These are phyloP conservation scores for Lysandra coridon DNA, from an alignment of 2,888 invertebrate species.

Conservation along the genomic window DNA sequence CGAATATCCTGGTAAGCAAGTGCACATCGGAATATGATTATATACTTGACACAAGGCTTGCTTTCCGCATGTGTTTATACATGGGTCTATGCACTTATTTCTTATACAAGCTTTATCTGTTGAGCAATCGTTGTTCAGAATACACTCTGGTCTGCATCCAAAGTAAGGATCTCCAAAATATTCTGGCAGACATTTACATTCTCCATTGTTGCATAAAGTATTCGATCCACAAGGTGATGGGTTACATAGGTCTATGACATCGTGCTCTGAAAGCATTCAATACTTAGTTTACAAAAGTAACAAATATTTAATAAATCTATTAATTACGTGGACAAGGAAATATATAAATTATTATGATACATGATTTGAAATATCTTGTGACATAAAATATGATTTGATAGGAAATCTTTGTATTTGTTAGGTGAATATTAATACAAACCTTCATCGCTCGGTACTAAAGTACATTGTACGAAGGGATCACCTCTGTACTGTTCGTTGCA, in stretches of 20 bases:
- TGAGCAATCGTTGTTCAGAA: constrained; percentile 86
- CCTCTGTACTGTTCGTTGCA: constrained; percentile 81
- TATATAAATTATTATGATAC: too few relatives aligned
- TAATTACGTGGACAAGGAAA: too few relatives aligned
- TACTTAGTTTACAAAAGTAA: not conserved
- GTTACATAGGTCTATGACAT: constrained; percentile 80
- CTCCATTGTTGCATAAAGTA: constrained; percentile 84
- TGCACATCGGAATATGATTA: constrained; percentile 81
- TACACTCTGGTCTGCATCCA: constrained; percentile 91
- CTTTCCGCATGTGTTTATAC: constrained; percentile 87
- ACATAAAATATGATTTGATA: not conserved
- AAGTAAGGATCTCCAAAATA: constrained; percentile 89
- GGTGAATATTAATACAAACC: constrained; percentile 49
- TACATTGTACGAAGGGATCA: constrained; percentile 80
- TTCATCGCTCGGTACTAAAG: constrained; percentile 55
- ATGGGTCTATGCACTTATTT: constrained; percentile 89
- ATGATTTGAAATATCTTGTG: too few relatives aligned
- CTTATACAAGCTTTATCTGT: constrained; percentile 85
- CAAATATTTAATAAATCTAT: not conserved
- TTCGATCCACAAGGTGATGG: constrained; percentile 86
- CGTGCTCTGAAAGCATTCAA: constrained; percentile 47
- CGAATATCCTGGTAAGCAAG: constrained; percentile 80
- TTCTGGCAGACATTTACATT: constrained; percentile 86
- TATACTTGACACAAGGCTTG: constrained; percentile 87
- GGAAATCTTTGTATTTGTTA: not conserved